Percentiles rank a stretch among this genome's conserved stretches.
These are phyloP conservation scores for Toxotes chatareus DNA, from an alignment of 2,113 vertebrate species.

Conservation along the genomic window DNA sequence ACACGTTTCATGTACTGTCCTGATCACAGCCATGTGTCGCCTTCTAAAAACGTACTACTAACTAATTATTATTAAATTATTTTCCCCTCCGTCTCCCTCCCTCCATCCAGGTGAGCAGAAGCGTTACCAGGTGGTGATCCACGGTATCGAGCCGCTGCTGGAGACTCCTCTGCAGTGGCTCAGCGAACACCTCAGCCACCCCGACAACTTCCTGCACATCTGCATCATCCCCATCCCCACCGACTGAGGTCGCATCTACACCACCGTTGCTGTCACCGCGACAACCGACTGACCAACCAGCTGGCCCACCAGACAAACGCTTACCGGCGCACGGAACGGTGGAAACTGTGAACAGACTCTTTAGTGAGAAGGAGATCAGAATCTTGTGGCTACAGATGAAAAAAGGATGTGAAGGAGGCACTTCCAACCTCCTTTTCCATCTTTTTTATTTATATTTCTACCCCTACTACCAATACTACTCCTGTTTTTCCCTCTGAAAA, in stretches of 20 bases:
- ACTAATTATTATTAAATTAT: too few relatives aligned
- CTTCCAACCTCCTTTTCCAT: conserved; percentile 21
- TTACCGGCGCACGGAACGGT: background rate
- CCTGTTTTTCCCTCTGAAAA: conserved; percentile 10
- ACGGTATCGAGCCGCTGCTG: conserved; percentile 97
- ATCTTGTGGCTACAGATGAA: background rate
- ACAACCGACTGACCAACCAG: background rate
- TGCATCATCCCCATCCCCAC: conserved; percentile 89
- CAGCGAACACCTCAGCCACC: conserved; percentile 98
- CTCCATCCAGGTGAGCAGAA: conserved; percentile 88
- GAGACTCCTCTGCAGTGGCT: conserved; percentile 98
- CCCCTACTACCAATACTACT: background rate
- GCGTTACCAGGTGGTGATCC: conserved; percentile 95
- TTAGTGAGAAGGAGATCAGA: conserved; percentile 12
- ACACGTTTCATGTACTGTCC: too few relatives aligned
- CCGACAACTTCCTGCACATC: conserved; percentile 99
- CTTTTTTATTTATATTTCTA: conserved; percentile 30
- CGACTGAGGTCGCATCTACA: conserved; percentile 85
- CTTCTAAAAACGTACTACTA: too few relatives aligned
- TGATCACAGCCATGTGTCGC: too few relatives aligned
- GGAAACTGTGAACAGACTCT: conserved; percentile 43
- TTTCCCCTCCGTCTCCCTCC: background rate
- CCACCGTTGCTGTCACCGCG: background rate
- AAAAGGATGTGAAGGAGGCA: conserved; percentile 20
- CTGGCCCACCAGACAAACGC: background rate